Evolutionary conservation across 2,888 invertebrate species (phyloP).

Genomic region (Eudemis profundana): DNA sequence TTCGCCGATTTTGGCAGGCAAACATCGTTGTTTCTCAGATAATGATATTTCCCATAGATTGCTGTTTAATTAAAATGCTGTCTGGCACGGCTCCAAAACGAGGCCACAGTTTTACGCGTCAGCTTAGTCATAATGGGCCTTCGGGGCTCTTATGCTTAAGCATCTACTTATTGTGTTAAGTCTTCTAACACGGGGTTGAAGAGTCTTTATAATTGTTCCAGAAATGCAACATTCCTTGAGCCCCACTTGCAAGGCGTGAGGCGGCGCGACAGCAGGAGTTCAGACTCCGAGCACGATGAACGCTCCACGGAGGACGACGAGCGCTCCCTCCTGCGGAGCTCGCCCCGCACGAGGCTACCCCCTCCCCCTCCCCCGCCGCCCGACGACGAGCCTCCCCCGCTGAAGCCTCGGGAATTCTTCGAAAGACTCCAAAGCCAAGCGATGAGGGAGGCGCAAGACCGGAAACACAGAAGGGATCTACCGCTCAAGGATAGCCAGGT

Average conservation of each 20-base stretch:
- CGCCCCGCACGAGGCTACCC: conserved; percentile 76
- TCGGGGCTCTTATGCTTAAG: background rate
- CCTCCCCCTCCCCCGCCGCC: conserved; percentile 79
- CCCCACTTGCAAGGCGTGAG: conserved; percentile 89
- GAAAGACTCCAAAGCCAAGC: conserved; percentile 80
- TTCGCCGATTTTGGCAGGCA: conserved; percentile 2
- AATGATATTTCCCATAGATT: conserved; percentile 5
- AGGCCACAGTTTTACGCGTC: conserved; percentile 13
- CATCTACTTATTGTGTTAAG: background rate
- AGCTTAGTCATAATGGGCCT: background rate
- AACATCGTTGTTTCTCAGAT: conserved; percentile 15
- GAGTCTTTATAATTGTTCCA: conserved; percentile 77
- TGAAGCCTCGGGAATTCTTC: conserved; percentile 85
- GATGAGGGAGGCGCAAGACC: conserved; percentile 76
- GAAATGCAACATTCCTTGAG: conserved; percentile 91
- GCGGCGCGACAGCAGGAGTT: conserved; percentile 78
- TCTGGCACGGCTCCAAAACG: conserved; percentile 8
- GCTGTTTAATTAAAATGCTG: conserved; percentile 25
- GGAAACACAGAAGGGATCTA: conserved; percentile 67
- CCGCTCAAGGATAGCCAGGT: conserved; percentile 66
- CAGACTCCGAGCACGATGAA: conserved; percentile 82
- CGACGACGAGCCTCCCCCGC: conserved; percentile 79
- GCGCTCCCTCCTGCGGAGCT: conserved; percentile 73
- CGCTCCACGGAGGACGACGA: conserved; percentile 81
- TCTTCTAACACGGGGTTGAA: background rate